Percentiles rank a stretch among this genome's conserved stretches.
Evolutionary conservation across 2,113 vertebrate genomes (phyloP).

Genomic region (Plotosus lineatus): DNA sequence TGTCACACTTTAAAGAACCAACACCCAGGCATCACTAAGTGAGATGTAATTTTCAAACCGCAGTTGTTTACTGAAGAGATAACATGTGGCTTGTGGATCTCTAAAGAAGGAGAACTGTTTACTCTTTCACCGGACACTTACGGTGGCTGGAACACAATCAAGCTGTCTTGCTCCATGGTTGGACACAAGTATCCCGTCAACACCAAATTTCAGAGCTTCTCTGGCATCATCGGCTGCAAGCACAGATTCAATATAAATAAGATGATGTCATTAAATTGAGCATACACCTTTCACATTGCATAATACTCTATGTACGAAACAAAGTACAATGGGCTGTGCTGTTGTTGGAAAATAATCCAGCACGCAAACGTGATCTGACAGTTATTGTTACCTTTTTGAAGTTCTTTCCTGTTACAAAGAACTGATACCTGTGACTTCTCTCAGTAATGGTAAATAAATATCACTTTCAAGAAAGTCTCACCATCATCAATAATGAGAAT

Average conservation of each 20-base stretch:
- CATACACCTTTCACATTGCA: background rate
- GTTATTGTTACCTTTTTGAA: background rate
- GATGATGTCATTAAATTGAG: background rate
- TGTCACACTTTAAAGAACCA: slow-evolving; percentile 33
- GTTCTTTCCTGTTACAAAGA: background rate
- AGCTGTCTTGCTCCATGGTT: slow-evolving; percentile 87
- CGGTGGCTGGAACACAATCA: slow-evolving; percentile 83
- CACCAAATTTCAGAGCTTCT: slow-evolving; percentile 81
- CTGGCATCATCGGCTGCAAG: slow-evolving; percentile 82
- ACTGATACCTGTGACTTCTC: background rate
- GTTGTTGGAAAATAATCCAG: background rate
- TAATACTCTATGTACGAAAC: background rate
- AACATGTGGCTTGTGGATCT: slow-evolving; percentile 32
- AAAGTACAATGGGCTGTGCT: background rate
- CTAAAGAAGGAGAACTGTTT: slow-evolving; percentile 38
- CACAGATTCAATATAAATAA: slow-evolving; percentile 32
- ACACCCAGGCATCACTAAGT: slow-evolving; percentile 28
- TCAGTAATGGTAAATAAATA: background rate
- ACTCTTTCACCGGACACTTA: slow-evolving; percentile 43
- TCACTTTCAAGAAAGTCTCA: background rate
- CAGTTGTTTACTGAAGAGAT: slow-evolving; percentile 40
- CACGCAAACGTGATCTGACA: background rate
- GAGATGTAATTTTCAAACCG: slow-evolving; percentile 43
- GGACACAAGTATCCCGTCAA: slow-evolving; percentile 90
- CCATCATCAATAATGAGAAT: background rate